A percentile compares a stretch with the other conserved stretches of the same genome.
Evolutionary conservation across 2,797 vertebrate genomes (phyloP).

Genomic region (Oryzias dopingdopingensis): DNA sequence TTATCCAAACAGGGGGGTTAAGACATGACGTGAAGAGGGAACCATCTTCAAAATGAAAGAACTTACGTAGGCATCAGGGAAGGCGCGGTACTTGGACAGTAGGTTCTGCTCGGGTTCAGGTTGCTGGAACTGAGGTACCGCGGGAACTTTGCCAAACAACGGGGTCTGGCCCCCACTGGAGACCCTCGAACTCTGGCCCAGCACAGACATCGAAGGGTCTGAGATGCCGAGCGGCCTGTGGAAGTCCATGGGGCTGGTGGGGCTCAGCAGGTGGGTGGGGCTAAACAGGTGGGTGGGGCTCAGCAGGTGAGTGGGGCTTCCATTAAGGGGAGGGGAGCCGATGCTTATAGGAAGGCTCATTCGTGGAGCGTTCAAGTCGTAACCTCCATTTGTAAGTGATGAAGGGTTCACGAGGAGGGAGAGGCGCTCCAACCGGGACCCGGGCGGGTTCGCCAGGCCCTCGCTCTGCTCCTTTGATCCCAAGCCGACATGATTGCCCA

Average conservation of each 20-base stretch:
- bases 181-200: slow-evolving; percentile 14
- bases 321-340: slow-evolving; percentile 22
- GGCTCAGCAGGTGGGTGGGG: slow-evolving; percentile 35
- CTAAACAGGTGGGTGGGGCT: slow-evolving; percentile 47
- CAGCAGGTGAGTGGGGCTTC: slow-evolving; percentile 35
- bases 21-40: background rate
- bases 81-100: slow-evolving; percentile 71
- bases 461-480: slow-evolving; percentile 8
- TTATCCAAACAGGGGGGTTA: too few relatives aligned
- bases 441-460: background rate
- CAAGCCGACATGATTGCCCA: slow-evolving; percentile 23
- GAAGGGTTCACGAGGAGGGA: slow-evolving; percentile 49
- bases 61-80: slow-evolving; percentile 84
- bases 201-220: slow-evolving; percentile 20
- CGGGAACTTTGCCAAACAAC: slow-evolving; percentile 36
- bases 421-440: slow-evolving; percentile 52
- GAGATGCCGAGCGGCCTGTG: slow-evolving; percentile 29
- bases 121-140: slow-evolving; percentile 37
- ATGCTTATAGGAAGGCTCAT: slow-evolving; percentile 43
- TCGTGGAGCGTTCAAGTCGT: slow-evolving; percentile 27
- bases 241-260: slow-evolving; percentile 44
- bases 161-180: slow-evolving; percentile 35
- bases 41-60: background rate
- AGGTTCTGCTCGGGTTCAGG: slow-evolving; percentile 47
- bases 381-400: slow-evolving; percentile 37